Base-by-base conservation (phyloP, 2,797 vertebrate species). In the Cuculus canorus region DNA sequence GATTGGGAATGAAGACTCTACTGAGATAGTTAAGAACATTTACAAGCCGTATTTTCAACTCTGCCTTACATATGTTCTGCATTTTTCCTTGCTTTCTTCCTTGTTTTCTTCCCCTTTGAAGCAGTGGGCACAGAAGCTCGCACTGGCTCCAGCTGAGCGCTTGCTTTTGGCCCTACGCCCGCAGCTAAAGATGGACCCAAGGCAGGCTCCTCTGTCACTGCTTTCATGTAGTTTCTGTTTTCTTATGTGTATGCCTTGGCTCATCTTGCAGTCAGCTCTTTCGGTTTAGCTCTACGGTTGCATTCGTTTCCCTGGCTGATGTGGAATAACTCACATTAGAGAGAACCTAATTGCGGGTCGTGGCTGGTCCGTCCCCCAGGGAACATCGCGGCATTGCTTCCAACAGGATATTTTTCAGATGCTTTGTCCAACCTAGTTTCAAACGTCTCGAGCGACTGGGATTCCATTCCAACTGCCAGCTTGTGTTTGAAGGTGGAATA, bases 111-210 rank as follows among this genome's bases (percentile, higher is more conserved):
- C 64, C 63, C 72, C 43, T 43, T 17, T 16, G 85, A 64, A 89
- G 86, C 94, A 72, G 68, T 3, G 75, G 86, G 72, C 83, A 80
- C 73, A 70, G 83, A 77, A 87, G 89, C 82, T 85, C 9, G 5
- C 12, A 3, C 76, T 71, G 63, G 85, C 83, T 93, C 75, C 88
- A 85, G 90, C 92, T 76, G 72, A 96, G 84, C 25, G 66, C 86
- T 64, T 22, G 76, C 33, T 75, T 87, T 32, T 95, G 88, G 82
- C 87, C 47, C n/a, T 3, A 10, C 52, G 79, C 95, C 84, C 32
- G 1, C 80, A 35, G 66, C 92, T 93, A 94, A 92, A 96, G 86
- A 88, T 72, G 90, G 92, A 89, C 61, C 88, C 71, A 30, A 48
- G 65, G 30, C 91, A 28, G 80, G 76, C 81, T 93, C 52, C 71